phyloP scores from a whole-genome alignment of 2,888 invertebrate genomes.

The Kuschelorhynchus macadamiae region DNA sequence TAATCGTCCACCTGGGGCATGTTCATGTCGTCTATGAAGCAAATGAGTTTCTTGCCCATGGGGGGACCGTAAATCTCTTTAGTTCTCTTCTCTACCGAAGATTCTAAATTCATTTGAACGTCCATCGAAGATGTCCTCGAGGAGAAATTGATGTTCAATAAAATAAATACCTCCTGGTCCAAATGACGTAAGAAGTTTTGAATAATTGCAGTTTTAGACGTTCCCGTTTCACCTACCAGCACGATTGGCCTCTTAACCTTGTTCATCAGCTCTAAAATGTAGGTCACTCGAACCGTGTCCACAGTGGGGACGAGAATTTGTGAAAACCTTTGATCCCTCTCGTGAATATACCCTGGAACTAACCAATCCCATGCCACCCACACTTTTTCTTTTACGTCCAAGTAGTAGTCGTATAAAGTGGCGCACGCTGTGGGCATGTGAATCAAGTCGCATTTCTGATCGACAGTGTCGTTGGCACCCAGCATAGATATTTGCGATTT shows the following conservation, averaged over 20 bases:
- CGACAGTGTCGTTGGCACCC: constrained; percentile 76
- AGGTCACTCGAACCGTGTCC: constrained; percentile 86
- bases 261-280: constrained; percentile 84
- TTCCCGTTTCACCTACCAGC: constrained; percentile 92
- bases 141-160: constrained; percentile 91
- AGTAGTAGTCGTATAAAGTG: constrained; percentile 86
- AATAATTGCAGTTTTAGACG: constrained; percentile 92
- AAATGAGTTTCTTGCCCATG: constrained; percentile 88
- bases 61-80: constrained; percentile 93
- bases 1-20: constrained; percentile 92
- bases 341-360: constrained; percentile 83
- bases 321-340: constrained; percentile 78
- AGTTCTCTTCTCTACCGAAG: constrained; percentile 90
- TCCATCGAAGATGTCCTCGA: constrained; percentile 92
- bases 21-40: constrained; percentile 95
- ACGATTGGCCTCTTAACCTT: constrained; percentile 83
- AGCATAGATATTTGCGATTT: constrained; percentile 77
- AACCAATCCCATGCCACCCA: constrained; percentile 92
- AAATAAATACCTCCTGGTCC: constrained; percentile 78
- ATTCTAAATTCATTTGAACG: constrained; percentile 89
- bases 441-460: constrained; percentile 77
- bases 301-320: constrained; percentile 92
- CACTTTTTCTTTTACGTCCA: constrained; percentile 75
- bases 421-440: constrained; percentile 81
- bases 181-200: constrained; percentile 84